Conservation (phyloP, 2,797 vertebrate genomes). For the Hypotaenidia philippensis region DNA sequence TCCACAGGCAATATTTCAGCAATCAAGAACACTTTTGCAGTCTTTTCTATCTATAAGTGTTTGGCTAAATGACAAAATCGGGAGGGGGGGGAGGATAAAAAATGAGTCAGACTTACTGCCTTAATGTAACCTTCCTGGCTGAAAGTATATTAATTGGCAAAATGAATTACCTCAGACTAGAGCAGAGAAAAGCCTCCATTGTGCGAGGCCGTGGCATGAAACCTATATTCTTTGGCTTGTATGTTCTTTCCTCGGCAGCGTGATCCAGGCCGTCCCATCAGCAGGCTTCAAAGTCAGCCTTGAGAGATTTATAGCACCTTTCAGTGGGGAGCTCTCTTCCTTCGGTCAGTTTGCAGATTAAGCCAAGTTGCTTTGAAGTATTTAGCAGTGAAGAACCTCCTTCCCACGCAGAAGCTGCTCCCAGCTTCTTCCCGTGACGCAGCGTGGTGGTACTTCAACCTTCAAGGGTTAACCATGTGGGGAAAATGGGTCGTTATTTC, state of each 20-base stretch:
- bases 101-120: constrained; percentile 56
- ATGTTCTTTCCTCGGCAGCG: fast-evolving
- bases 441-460: not conserved
- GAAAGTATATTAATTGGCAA: constrained; percentile 51
- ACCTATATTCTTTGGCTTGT: not conserved
- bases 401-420: not conserved
- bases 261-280: not conserved
- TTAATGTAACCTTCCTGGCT: constrained; percentile 53
- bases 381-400: not conserved
- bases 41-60: constrained; percentile 47
- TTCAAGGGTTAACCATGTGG: not conserved
- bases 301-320: not conserved
- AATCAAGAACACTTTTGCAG: constrained; percentile 42
- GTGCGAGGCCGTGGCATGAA: not conserved
- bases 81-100: not conserved
- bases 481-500: not conserved
- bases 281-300: not conserved
- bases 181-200: constrained; percentile 57
- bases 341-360: not conserved
- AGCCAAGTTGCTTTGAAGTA: not conserved
- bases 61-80: constrained; percentile 45
- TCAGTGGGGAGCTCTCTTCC: not conserved
- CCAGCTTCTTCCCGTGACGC: fast-evolving
- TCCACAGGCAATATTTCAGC: constrained; percentile 61
- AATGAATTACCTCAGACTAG: constrained; percentile 49